Evolutionary conservation across 2,113 vertebrate genomes (phyloP).

Genomic region (Odocoileus hemionus): DNA sequence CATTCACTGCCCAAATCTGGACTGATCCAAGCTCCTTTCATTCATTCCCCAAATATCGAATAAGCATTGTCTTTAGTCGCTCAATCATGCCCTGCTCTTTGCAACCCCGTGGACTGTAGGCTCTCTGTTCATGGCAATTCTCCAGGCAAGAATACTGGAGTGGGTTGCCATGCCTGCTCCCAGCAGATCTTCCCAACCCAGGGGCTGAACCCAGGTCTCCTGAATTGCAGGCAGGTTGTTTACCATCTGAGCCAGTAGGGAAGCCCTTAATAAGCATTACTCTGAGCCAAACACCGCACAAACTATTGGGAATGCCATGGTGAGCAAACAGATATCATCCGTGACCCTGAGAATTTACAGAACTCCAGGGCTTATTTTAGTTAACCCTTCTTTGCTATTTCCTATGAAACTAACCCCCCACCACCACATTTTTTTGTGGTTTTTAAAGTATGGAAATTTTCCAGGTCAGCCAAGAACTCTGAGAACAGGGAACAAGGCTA

Average conservation of each 20-base stretch:
- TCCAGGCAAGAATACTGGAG: background rate
- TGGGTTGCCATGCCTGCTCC: background rate
- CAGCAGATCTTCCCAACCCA: background rate
- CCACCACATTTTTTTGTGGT: background rate
- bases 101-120: background rate
- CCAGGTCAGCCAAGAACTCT: background rate
- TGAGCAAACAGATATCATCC: background rate
- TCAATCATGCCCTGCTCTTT: accelerated
- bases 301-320: background rate
- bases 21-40: background rate
- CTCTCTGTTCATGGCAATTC: background rate
- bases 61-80: background rate
- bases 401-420: background rate
- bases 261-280: background rate
- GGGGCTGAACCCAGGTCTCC: background rate
- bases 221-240: background rate
- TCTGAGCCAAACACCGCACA: background rate
- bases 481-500: background rate
- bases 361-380: background rate
- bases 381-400: constrained; percentile 17
- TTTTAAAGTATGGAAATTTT: background rate
- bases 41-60: background rate
- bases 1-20: background rate
- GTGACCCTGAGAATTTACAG: background rate
- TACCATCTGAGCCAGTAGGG: background rate